Conservation (phyloP, 2,888 invertebrate species). For the Julus scanicus region DNA sequence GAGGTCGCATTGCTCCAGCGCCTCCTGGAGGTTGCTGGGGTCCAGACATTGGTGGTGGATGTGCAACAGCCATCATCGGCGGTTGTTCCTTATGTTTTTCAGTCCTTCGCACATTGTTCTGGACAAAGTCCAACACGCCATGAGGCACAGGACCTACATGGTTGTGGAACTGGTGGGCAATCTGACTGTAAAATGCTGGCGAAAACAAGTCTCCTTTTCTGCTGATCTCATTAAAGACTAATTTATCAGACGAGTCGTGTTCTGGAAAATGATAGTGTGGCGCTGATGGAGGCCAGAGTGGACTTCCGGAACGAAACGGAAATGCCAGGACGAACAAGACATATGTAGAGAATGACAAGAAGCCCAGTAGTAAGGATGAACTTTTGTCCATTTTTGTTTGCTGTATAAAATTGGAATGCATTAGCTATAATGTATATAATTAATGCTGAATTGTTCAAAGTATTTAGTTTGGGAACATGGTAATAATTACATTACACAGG, state of each 20-base stretch:
- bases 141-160: background rate
- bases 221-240: background rate
- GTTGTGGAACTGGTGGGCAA: background rate
- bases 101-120: background rate
- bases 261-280: background rate
- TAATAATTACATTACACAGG: too few species aligned
- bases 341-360: background rate
- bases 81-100: background rate
- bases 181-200: background rate
- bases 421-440: too few species aligned
- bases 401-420: background rate
- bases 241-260: background rate
- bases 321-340: background rate
- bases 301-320: background rate
- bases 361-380: background rate
- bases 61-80: background rate
- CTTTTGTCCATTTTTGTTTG: background rate
- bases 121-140: background rate
- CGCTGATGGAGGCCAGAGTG: background rate
- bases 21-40: background rate
- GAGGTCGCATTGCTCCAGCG: background rate
- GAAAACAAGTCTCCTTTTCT: background rate
- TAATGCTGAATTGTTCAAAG: too few species aligned
- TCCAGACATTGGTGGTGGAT: background rate
- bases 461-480: too few species aligned